Evolutionary conservation across 2,888 invertebrate species (phyloP), one percentile per base, ranked within the genome.

Genomic region (Epsilonema sp.): DNA sequence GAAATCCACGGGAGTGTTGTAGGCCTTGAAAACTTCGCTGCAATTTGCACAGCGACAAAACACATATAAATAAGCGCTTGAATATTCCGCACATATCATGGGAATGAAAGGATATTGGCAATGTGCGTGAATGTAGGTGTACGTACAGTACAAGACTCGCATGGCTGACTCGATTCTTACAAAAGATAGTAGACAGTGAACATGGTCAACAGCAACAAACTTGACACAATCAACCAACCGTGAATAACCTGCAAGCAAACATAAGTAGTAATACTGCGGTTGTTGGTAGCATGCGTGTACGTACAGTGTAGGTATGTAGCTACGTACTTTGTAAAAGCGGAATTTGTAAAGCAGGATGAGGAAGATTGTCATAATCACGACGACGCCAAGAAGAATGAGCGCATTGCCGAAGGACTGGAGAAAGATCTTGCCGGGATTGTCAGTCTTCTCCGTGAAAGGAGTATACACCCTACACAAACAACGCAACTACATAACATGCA

Each of bases 21-120:
- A 90, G 3, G 87, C 83, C 63, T 82, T 74, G 52, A 97, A 69
- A 5, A 90, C 78, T 71, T 62, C 57, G 26, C 59, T 61, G 48
- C 37, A 59, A 49, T n/a, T n/a, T 20, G 24, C 19, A 63, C 58
- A 60, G n/a, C n/a, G n/a, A n/a, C n/a, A n/a, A n/a, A n/a, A 71
- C 70, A 76, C 0, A 77, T 77, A 64, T 78, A 78, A 59, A 99
- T 97, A 37, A 99, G 75, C 24, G 94, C 94, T 22, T 97, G 97
- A 64, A 99, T 97, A 61, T 99, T 89, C 51, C 87, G 89, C 69
- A 99, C 97, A 67, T 97, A 92, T 58, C 99, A 75, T 67, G n/a
- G n/a, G n/a, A n/a, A n/a, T n/a, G n/a, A n/a, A n/a, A n/a, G n/a
- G n/a, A n/a, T n/a, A n/a, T n/a, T n/a, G n/a, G n/a, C n/a, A n/a